A percentile compares a stretch with the other conserved stretches of the same genome.
Conservation (phyloP, 1,140 invertebrate genomes). For the Drosophila obscura region DNA sequence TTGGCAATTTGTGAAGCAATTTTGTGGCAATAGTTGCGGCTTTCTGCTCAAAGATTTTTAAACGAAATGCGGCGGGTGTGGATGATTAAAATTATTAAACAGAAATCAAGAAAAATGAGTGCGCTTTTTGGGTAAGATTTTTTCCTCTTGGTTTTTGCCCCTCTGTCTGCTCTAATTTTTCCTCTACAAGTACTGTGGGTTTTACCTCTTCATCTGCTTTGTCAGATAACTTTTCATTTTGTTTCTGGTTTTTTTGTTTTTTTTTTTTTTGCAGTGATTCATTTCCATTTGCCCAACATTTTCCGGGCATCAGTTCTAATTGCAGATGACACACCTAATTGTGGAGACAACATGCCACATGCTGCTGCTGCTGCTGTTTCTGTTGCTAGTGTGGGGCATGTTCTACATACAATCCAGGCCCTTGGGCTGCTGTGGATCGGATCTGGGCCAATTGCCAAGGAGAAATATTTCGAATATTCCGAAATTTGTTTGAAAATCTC, state of each 20-base stretch:
- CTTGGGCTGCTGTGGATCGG: conserved; percentile 32
- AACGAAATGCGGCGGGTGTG: too few species aligned
- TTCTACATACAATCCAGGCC: conserved; percentile 42
- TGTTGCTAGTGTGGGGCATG: neutral
- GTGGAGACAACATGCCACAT: conserved; percentile 24
- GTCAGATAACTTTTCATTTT: neutral
- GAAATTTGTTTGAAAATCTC: too few species aligned
- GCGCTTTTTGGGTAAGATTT: too few species aligned
- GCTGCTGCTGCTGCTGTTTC: neutral
- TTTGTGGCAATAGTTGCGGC: conserved; percentile 1
- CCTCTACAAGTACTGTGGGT: neutral
- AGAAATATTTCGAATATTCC: conserved; percentile 1
- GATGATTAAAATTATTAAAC: too few species aligned
- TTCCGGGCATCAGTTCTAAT: conserved; percentile 28
- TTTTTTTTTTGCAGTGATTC: neutral
- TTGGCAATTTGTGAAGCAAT: conserved; percentile 19
- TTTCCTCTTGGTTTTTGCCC: too few species aligned
- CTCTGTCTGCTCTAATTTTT: too few species aligned
- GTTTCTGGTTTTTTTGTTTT: neutral
- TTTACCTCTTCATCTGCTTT: neutral
- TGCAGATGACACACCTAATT: conserved; percentile 60
- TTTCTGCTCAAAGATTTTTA: too few species aligned
- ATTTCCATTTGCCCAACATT: conserved; percentile 12
- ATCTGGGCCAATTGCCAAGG: conserved; percentile 76
- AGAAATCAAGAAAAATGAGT: neutral